Evolutionary conservation across 1,140 invertebrate genomes (phyloP).

Genomic region (Hormaphis cornu): DNA sequence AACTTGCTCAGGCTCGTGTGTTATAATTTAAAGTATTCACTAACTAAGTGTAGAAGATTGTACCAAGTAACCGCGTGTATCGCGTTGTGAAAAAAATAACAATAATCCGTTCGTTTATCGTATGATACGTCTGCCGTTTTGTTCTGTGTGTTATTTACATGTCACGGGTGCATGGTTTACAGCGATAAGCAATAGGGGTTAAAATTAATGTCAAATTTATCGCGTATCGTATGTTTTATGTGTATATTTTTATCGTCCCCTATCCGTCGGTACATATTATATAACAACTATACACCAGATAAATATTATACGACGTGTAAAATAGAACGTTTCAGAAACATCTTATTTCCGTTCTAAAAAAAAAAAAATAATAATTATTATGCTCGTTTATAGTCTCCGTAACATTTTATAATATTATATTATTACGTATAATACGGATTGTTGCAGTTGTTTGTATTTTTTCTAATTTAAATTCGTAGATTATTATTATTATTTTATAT

Average conservation of each 20-base stretch:
- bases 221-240: not conserved
- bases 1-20: no score
- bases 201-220: conserved; percentile 19
- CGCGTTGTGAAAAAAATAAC: not conserved
- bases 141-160: not conserved
- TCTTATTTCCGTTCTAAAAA: not conserved
- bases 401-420: no score
- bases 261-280: not conserved
- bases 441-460: no score
- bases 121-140: not conserved
- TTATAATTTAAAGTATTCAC: no score
- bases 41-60: no score
- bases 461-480: no score
- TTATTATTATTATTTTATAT: no score
- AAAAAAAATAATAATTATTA: not conserved
- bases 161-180: not conserved
- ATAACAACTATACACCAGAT: not conserved
- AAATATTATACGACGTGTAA: not conserved
- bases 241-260: not conserved
- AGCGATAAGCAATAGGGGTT: conserved; percentile 3
- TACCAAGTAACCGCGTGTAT: no score
- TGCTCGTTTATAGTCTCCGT: no score
- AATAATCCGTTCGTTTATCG: not conserved
- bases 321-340: not conserved
- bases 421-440: no score